phyloP scores from a whole-genome alignment of 2,888 invertebrate genomes.

The Stenurella melanura region DNA sequence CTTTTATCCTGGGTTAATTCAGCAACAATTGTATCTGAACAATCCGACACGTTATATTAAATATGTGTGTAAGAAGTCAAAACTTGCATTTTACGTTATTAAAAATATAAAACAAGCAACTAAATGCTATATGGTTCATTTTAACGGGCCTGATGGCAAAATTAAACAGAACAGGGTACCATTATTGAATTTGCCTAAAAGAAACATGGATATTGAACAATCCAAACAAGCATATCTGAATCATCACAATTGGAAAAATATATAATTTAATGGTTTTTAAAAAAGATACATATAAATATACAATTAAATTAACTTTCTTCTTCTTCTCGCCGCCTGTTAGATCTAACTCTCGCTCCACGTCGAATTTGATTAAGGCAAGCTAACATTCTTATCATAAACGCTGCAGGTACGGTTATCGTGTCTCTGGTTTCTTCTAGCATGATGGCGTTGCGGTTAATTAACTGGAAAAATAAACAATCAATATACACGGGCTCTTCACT shows the following conservation, averaged over 20 bases:
- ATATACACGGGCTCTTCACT: neutral
- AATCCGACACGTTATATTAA: slow-evolving; percentile 16
- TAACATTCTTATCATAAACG: slow-evolving; percentile 88
- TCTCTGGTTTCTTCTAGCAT: slow-evolving; percentile 92
- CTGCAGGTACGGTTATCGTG: slow-evolving; percentile 90
- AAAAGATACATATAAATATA: slow-evolving; percentile 32
- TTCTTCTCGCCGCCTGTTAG: slow-evolving; percentile 52
- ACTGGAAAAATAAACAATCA: slow-evolving; percentile 74
- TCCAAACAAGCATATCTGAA: slow-evolving; percentile 29
- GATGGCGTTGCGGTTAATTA: slow-evolving; percentile 85
- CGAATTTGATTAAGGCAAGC: slow-evolving; percentile 81
- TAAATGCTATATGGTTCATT: slow-evolving; percentile 7
- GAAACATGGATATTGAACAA: slow-evolving; percentile 25
- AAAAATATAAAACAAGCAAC: slow-evolving; percentile 7
- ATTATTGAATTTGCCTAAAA: slow-evolving; percentile 5
- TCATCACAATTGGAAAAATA: slow-evolving; percentile 33
- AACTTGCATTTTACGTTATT: neutral
- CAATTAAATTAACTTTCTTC: slow-evolving; percentile 50
- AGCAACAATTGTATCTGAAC: slow-evolving; percentile 24
- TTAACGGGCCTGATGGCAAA: slow-evolving; percentile 2
- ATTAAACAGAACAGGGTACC: neutral
- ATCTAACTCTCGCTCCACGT: slow-evolving; percentile 67
- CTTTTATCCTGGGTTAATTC: neutral
- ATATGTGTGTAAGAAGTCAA: neutral
- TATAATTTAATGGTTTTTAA: slow-evolving; percentile 18